Evolutionary conservation across 1,140 invertebrate genomes (phyloP).

Genomic region (Neodiprion virginianus): DNA sequence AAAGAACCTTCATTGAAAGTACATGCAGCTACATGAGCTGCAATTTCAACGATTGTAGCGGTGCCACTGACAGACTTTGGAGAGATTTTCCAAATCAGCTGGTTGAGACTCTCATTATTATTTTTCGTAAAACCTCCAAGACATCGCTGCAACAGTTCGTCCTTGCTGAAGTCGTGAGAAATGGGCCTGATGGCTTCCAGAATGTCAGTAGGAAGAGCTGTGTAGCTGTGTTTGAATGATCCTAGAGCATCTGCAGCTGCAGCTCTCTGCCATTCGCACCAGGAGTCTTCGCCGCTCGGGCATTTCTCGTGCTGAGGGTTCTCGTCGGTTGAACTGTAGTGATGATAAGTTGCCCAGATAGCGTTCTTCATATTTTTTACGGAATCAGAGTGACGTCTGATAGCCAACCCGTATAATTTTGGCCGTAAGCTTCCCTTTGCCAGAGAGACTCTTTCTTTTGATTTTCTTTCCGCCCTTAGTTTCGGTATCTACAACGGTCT

Average conservation of each 20-base stretch:
- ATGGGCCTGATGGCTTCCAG: constrained; percentile 28
- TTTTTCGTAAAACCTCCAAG: constrained; percentile 36
- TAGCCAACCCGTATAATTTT: constrained; percentile 34
- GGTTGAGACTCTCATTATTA: constrained; percentile 34
- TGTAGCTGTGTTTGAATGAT: constrained; percentile 24
- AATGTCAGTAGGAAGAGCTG: not conserved
- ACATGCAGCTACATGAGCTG: constrained; percentile 8
- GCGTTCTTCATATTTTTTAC: constrained; percentile 29
- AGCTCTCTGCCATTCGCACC: constrained; percentile 44
- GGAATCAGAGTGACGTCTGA: constrained; percentile 23
- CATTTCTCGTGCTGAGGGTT: constrained; percentile 29
- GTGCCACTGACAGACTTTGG: constrained; percentile 28
- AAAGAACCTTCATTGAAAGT: constrained; percentile 23
- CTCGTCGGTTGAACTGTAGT: constrained; percentile 26
- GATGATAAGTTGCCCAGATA: constrained; percentile 29
- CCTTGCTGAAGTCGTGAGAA: constrained; percentile 27
- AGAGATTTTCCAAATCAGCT: constrained; percentile 31
- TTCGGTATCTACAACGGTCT: too few species aligned
- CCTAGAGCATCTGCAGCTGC: constrained; percentile 27
- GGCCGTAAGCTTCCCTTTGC: constrained; percentile 31
- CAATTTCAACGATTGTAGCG: constrained; percentile 24
- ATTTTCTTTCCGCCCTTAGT: too few species aligned
- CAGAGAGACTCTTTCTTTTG: constrained; percentile 10
- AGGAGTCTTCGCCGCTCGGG: constrained; percentile 34
- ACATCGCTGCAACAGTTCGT: constrained; percentile 31